phyloP scores from a whole-genome alignment of 2,113 vertebrate species.

The Buteo buteo region DNA sequence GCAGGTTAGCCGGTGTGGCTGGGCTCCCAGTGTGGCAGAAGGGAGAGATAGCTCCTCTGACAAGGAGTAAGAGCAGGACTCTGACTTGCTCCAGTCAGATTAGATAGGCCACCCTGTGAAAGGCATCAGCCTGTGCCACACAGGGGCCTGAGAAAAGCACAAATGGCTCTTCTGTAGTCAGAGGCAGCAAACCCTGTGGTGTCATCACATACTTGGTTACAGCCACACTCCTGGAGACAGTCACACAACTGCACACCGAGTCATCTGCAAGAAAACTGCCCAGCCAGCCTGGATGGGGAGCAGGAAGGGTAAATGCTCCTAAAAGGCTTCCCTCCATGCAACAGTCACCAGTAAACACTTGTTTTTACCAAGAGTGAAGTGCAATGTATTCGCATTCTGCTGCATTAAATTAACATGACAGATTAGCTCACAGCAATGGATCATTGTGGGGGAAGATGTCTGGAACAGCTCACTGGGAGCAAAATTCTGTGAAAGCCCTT shows the following conservation, averaged over 20 bases:
- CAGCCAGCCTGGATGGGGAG: neutral
- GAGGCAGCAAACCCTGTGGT: neutral
- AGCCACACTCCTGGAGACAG: neutral
- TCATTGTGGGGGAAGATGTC: neutral
- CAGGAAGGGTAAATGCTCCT: neutral
- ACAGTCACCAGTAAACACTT: neutral
- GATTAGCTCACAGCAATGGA: neutral
- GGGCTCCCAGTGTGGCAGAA: rapidly evolving
- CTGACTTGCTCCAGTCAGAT: neutral
- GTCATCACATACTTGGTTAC: neutral
- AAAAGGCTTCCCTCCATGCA: neutral
- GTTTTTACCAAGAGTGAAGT: neutral
- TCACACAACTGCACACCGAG: neutral
- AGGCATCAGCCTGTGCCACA: neutral
- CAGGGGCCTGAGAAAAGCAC: neutral
- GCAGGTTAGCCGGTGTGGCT: neutral
- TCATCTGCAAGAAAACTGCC: neutral
- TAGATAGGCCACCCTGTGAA: neutral
- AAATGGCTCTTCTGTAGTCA: neutral
- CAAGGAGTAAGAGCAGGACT: neutral
- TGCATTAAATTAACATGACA: neutral
- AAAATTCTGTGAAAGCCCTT: neutral
- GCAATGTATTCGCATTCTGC: neutral
- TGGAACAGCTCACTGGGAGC: neutral
- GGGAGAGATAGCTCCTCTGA: neutral